Conservation (phyloP, 2,797 vertebrate genomes). For the Gymnothorax javanicus region DNA sequence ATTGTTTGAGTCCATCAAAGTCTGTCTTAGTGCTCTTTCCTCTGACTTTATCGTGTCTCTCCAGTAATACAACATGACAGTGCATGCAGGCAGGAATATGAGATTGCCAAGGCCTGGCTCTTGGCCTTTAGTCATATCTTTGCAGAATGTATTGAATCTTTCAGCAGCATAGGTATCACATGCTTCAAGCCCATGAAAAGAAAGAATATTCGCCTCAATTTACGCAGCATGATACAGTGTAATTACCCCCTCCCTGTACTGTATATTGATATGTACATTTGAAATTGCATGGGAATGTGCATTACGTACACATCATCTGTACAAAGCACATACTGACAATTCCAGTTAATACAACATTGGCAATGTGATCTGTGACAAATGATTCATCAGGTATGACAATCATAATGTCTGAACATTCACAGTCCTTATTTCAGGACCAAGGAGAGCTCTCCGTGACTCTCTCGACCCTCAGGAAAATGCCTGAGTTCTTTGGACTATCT, state of each 20-base stretch:
- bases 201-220: background rate
- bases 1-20: constrained; percentile 43
- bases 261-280: constrained; percentile 8
- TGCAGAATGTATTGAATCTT: constrained; percentile 26
- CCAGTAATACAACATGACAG: constrained; percentile 41
- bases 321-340: background rate
- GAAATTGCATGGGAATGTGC: background rate
- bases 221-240: background rate
- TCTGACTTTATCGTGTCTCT: constrained; percentile 40
- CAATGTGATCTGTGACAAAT: background rate
- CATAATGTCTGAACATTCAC: background rate
- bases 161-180: constrained; percentile 8
- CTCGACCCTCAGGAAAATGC: background rate
- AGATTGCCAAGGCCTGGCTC: constrained; percentile 29
- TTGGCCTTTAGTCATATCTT: constrained; percentile 26
- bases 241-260: background rate
- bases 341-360: background rate
- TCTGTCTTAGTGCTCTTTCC: constrained; percentile 36
- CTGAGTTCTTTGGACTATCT: background rate
- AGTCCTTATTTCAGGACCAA: background rate
- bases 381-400: background rate
- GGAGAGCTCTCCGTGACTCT: background rate
- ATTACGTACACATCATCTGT: constrained; percentile 17
- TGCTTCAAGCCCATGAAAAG: constrained; percentile 2
- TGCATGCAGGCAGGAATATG: constrained; percentile 35